These are phyloP conservation scores for Drosophila nigromelanica DNA, from an alignment of 1,140 invertebrate genomes.

Conservation along the genomic window DNA sequence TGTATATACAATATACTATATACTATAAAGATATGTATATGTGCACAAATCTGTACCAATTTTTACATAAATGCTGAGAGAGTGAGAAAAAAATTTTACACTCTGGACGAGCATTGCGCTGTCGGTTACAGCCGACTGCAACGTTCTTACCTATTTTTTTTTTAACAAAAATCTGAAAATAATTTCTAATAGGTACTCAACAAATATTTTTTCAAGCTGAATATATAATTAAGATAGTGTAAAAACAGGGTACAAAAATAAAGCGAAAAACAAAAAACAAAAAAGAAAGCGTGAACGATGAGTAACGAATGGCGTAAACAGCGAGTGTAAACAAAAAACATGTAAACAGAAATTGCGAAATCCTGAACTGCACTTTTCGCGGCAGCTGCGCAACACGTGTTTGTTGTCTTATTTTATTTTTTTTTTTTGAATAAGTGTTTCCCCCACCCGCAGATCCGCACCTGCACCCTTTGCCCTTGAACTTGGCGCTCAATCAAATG, in stretches of 20 bases:
- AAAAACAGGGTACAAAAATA: slow-evolving; percentile 1
- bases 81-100: no score
- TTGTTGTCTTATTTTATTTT: neutral
- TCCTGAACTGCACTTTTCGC: slow-evolving; percentile 14
- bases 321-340: slow-evolving; percentile 32
- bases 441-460: neutral
- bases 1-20: no score
- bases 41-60: no score
- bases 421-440: slow-evolving; percentile 1
- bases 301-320: slow-evolving; percentile 17
- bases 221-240: no score
- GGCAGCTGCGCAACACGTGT: slow-evolving; percentile 37
- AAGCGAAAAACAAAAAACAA: neutral
- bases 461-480: slow-evolving; percentile 44
- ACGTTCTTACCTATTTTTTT: no score
- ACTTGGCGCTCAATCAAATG: slow-evolving; percentile 42
- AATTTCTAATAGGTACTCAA: no score
- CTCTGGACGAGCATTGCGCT: no score
- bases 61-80: no score
- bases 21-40: no score
- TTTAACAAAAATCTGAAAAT: no score
- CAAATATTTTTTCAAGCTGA: neutral
- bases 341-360: slow-evolving; percentile 27
- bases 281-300: slow-evolving; percentile 3
- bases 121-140: no score